Percentiles rank a stretch among this genome's conserved stretches.
Evolutionary conservation across 2,797 vertebrate species (phyloP).

Genomic region (Peromyscus aztecus): DNA sequence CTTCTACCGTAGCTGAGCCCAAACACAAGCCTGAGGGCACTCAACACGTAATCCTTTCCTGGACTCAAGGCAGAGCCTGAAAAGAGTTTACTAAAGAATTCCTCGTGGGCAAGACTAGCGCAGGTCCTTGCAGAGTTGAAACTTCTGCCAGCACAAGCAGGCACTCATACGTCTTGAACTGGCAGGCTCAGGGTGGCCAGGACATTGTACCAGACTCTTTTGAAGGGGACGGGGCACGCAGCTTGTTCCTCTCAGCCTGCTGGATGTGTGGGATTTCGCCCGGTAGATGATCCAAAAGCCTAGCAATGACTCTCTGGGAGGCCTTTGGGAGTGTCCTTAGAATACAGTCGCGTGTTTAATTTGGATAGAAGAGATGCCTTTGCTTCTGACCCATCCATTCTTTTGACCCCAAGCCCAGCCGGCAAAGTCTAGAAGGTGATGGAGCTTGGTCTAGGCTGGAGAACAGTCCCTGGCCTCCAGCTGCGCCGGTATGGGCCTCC

Average conservation of each 20-base stretch:
- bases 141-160: background rate
- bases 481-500: background rate
- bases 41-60: background rate
- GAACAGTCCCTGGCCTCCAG: constrained; percentile 22
- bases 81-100: constrained; percentile 32
- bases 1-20: accelerated
- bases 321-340: background rate
- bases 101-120: background rate
- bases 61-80: background rate
- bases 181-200: accelerated
- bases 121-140: background rate
- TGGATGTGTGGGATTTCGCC: accelerated
- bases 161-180: background rate
- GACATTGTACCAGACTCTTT: background rate
- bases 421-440: background rate
- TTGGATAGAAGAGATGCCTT: background rate
- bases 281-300: background rate
- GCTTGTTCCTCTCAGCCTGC: background rate
- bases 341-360: constrained; percentile 53
- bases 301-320: accelerated
- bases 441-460: background rate
- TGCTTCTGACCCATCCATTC: background rate
- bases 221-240: accelerated
- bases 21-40: background rate
- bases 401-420: background rate